Base-by-base conservation (phyloP, 2,888 invertebrate species). In the Pseudanteris insignis region DNA sequence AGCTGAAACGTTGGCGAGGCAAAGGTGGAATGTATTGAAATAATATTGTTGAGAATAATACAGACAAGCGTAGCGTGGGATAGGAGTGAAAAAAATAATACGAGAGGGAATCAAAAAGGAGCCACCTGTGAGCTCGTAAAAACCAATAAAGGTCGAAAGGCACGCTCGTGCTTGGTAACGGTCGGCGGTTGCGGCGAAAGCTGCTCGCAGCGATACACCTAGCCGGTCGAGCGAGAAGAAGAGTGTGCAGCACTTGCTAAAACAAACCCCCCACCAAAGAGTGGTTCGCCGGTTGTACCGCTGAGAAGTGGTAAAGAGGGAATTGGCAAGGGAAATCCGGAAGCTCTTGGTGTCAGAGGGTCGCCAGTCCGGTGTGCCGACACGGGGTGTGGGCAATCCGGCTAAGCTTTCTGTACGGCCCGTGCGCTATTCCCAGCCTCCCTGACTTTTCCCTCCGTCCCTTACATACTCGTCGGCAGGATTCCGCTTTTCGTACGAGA, bases 291-390 rank as follows among this genome's bases (percentile, higher is more conserved):
- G 67, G 72, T 70, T 64, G 68, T 66, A 69, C 69, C 68, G 62
- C 69, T 64, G 69, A 64, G 69, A 74, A 74, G 74, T 71, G 74
- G 76, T 74, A 72, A 75, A 75, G 74, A 77, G 75, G 65, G 72
- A 76, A 77, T 77, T 77, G 72, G 73, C 76, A 75, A 75, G 74
- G 74, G 75, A 75, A 75, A 76, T 70, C 68, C 68, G 68, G 65
- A 66, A 66, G 64, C 66, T 67, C 63, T 69, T 69, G 69, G 73
- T 74, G 73, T 74, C 74, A 71, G 70, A 72, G 72, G 69, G 71
- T 70, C 70, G 69, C 67, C 43, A 26, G 63, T 55, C 63, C 63
- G 55, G 46, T 40, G 47, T 25, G 57, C 51, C 48, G 33, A 26
- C 62, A 36, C 12, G 33, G 55, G 51, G 62, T 57, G 62, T 43